Percentiles rank a stretch among this genome's conserved stretches.
phyloP scores from a whole-genome alignment of 2,113 vertebrate species.

The Corythoichthys haematopterus region DNA sequence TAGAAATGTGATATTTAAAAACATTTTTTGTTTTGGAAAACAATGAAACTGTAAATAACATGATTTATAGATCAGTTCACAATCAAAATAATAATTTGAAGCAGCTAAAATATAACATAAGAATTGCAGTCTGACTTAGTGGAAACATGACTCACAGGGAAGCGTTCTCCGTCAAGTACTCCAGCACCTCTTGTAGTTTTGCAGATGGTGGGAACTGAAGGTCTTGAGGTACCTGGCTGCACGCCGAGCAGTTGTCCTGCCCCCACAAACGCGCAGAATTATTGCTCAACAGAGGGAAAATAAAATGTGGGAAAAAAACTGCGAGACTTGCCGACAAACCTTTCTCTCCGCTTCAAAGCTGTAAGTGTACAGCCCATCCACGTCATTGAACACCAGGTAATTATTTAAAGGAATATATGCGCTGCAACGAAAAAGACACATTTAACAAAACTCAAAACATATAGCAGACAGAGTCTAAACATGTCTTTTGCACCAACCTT shows the following conservation, averaged over 20 bases:
- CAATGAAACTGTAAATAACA: too few relatives aligned
- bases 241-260: slow-evolving; percentile 82
- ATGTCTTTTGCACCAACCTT: slow-evolving; percentile 71
- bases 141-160: slow-evolving; percentile 82
- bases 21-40: too few relatives aligned
- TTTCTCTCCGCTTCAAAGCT: slow-evolving; percentile 93
- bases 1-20: too few relatives aligned
- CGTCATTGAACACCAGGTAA: slow-evolving; percentile 93
- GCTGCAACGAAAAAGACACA: slow-evolving; percentile 57
- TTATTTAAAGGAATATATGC: slow-evolving; percentile 93
- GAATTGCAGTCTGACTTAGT: not conserved
- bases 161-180: slow-evolving; percentile 89
- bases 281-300: not conserved
- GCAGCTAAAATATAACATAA: not conserved
- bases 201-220: slow-evolving; percentile 91
- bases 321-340: slow-evolving; percentile 61
- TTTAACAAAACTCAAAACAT: not conserved
- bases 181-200: slow-evolving; percentile 91
- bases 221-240: slow-evolving; percentile 93
- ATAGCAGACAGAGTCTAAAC: not conserved
- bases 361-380: slow-evolving; percentile 89
- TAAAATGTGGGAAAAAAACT: not conserved
- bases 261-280: slow-evolving; percentile 1
- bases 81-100: too few relatives aligned
- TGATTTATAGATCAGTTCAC: too few relatives aligned